A percentile compares a stretch with the other conserved stretches of the same genome.
These are phyloP conservation scores for Caenorhabditis virilis DNA, from an alignment of 2,888 invertebrate species.

Conservation along the genomic window DNA sequence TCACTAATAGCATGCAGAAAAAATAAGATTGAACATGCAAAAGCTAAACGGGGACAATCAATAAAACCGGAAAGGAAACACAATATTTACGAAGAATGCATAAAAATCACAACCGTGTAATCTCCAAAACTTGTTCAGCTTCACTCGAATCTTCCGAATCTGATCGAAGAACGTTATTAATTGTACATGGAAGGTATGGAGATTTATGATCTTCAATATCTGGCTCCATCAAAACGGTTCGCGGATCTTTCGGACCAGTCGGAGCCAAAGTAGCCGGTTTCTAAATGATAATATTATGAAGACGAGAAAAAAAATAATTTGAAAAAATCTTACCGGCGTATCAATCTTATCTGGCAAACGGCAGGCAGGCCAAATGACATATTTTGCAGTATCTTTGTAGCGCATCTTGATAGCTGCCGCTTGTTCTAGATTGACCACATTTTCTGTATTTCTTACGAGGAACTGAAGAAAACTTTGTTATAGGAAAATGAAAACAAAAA, in stretches of 20 bases:
- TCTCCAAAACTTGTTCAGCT: slow-evolving; percentile 48
- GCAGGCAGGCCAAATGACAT: slow-evolving; percentile 52
- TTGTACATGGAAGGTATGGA: slow-evolving; percentile 50
- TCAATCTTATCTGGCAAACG: slow-evolving; percentile 34
- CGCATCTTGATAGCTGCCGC: slow-evolving; percentile 50
- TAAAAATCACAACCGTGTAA: slow-evolving; percentile 46
- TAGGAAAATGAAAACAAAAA: not conserved
- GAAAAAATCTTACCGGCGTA: slow-evolving; percentile 6
- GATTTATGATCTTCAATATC: slow-evolving; percentile 51
- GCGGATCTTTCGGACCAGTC: slow-evolving; percentile 23
- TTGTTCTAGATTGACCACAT: slow-evolving; percentile 29
- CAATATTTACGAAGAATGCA: no score
- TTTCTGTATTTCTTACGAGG: slow-evolving; percentile 34
- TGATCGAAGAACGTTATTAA: slow-evolving; percentile 50
- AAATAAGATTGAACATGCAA: no score
- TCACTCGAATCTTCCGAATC: slow-evolving; percentile 55
- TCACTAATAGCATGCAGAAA: no score
- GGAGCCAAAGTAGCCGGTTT: slow-evolving; percentile 18
- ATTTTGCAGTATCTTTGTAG: slow-evolving; percentile 52
- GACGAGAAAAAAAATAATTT: not conserved
- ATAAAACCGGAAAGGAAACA: no score
- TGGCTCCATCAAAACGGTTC: slow-evolving; percentile 39
- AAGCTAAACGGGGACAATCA: no score
- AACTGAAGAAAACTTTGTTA: slow-evolving; percentile 32
- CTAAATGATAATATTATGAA: slow-evolving; percentile 7